Base-by-base conservation (phyloP, 2,888 invertebrate species). In the Eupithecia abbreviata region DNA sequence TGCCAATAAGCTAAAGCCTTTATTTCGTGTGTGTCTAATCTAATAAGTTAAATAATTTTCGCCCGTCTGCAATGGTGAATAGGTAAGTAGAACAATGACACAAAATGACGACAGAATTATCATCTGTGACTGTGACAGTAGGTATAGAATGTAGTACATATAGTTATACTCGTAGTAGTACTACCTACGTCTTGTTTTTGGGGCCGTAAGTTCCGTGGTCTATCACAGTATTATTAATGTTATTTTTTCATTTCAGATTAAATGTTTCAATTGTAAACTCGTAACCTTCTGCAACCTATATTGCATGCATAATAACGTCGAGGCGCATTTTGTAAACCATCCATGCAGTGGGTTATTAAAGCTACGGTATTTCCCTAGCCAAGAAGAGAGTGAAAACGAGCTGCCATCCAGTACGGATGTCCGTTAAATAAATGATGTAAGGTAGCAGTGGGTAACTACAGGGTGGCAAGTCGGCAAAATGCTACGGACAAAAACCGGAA, bases 291-390 rank as follows among this genome's bases (percentile, higher is more conserved):
- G 94, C 79, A 86, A 89, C 0, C 77, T 85, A 6, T 87, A 89
- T 0, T 94, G 94, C 77, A 87, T 93, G 80, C 86, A 82, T 81
- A 70, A 15, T 2, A 93, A 92, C 75, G 83, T 88, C 30, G 84
- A 84, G 0, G 84, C 90, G 0, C 84, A 90, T 82, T 69, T 72
- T 2, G 86, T 86, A 68, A 89, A 90, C 72, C 94, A 94, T 76
- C 93, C 93, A 2, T 94, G 94, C 82, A 91, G 89, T 75, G 83
- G 86, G 47, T 86, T 87, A 77, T 80, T 94, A 72, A 89, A 82
- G 80, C 75, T 79, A 2, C 89, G 87, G 76, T 91, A 90, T 75
- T 90, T 90, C 65, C 81, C 84, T 0, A 80, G 75, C 51, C 81
- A 84, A 4, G 73, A 77, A 42, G 62, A 62, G 62, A 43, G 43